Evolutionary conservation across 2,888 invertebrate species (phyloP), one percentile per base, ranked within the genome.

Genomic region (Drosophila hawaiiensis): DNA sequence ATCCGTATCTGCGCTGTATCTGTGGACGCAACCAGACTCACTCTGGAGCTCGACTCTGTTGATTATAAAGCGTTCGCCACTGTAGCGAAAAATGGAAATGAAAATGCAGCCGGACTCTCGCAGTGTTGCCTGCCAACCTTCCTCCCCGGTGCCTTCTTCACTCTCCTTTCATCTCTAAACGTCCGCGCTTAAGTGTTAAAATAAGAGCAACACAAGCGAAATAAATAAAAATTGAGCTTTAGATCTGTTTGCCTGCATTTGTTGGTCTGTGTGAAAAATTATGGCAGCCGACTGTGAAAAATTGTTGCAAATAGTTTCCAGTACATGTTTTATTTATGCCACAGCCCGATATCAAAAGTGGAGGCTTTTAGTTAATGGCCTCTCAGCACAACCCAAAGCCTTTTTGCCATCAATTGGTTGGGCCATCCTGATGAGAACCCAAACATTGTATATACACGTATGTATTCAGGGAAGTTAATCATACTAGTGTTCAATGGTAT

Each of bases 231-330:
- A 68, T 78, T 29, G 39, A 59, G 64, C 73, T 53, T 56, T 50
- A 77, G 82, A 68, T 82, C 83, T 73, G 39, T 37, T 59, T 33
- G 61, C 39, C 68, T 64, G 83, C 79, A 73, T 79, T 79, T 82
- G 82, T 65, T 79, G 69, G 69, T 55, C 77, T 82, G 73, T 78
- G 81, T 86, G 90, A 87, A 87, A 87, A 87, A 87, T 87, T 87
- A 87, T 87, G 86, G 86, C 86, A 91, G 90, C 75, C 88, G 91
- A 88, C 86, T 91, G 91, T 87, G 86, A 87, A 91, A 87, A 87
- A 91, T 87, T 91, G 86, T 91, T 90, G 86, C 91, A 87, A 87
- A 87, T 91, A 87, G 86, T 90, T 87, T 91, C 75, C 76, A 87
- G 91, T 89, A 87, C 91, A 91, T 91, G 84, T 84, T 83, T 85